phyloP scores from a whole-genome alignment of 2,113 vertebrate species.

The zebrafish (Danio rerio) region GRCz12tu NC_133176.1:7438501-7439000 shows the following conservation, averaged over 20 bases:
- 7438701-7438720: constrained; percentile 32
- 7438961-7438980: background rate
- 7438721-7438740: constrained; percentile 25
- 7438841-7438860: constrained; percentile 59
- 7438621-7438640: constrained; percentile 32
- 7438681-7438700: background rate
- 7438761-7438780: constrained; percentile 61
- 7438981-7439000: no score
- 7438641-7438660: background rate
- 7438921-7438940: background rate
- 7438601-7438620: constrained; percentile 31
- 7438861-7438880: constrained; percentile 55
- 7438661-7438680: constrained; percentile 33
- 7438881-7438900: constrained; percentile 36
- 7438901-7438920: background rate
- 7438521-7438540: no score
- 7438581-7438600: background rate
- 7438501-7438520: no score
- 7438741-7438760: constrained; percentile 59
- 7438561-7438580: background rate
- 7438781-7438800: constrained; percentile 66
- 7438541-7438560: no score
- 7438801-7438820: constrained; percentile 62
- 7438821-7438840: constrained; percentile 54
- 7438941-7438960: background rate